Base-by-base conservation (phyloP, 2,888 invertebrate species). In the Andrena flavipes region DNA sequence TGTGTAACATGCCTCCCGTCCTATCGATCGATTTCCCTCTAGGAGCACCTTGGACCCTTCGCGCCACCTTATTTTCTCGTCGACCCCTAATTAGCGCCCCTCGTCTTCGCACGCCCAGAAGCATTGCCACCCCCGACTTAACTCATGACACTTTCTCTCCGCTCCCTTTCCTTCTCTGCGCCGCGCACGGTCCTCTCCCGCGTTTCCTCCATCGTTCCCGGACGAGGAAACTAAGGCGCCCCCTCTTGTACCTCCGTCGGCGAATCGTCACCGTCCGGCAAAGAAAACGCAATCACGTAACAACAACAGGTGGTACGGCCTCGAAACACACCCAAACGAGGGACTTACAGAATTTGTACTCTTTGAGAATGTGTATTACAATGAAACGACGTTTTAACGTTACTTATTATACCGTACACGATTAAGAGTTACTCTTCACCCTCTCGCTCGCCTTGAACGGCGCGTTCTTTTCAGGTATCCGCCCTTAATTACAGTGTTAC, bases 331-430 rank as follows among this genome's bases (percentile, higher is more conserved):
- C 73, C 62, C 77, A 83, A 42, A 84, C 82, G 82, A 90, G 95
- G 95, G 95, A 95, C 95, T 95, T 95, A 96, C 95, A 95, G 96
- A 96, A 96, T 96, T 96, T 96, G 96, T 96, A 96, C 96, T 96
- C 95, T 96, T 95, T 94, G 94, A 56, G 56, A 95, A 94, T 94
- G 85, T 87, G 74, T 88, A 82, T 84, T 76, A 80, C 84, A 81
- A 82, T 85, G 69, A 86, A 82, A 82, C 86, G 82, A 82, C 75
- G 85, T 30, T 54, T 51, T 54, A 49, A 83, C 73, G 59, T 82
- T 65, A 85, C 78, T 85, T 68, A 68, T 63, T 85, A 83, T 79
- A 84, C 70, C 82, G 68, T 87, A 88, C 84, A 81, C 83, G 80
- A 51, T 26, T 86, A 78, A 80, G 76, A 84, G 60, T 84, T 71